Evolutionary conservation across 2,888 invertebrate species (phyloP), one percentile per base, ranked within the genome.

Genomic region (Dascillus cervinus): DNA sequence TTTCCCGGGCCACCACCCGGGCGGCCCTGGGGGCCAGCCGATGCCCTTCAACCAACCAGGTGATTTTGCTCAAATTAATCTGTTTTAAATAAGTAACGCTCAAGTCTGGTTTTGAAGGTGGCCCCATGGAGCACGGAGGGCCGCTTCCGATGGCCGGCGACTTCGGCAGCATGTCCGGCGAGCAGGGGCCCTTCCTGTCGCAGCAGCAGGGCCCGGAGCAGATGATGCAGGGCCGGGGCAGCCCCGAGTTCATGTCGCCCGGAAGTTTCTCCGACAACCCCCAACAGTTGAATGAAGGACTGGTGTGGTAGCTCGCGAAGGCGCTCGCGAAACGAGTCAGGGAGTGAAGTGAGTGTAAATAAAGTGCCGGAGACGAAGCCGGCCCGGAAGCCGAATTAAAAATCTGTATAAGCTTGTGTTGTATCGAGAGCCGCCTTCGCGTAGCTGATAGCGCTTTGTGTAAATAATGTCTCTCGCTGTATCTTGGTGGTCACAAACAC

Each of bases 21-120:
- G 77, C 46, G 74, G 72, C 42, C 84, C 84, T 27, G 79, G 79
- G 1, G 66, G 67, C 13, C 64, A 64, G 50, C 66, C 76, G 4
- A 78, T 81, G 74, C 77, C 77, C 41, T 84, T 84, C 56, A 79
- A 77, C 56, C 79, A 81, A 66, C 82, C 79, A 72, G 82, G 83
- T 83, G 70, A 67, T 13, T 27, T 23, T 13, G 3, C 22, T 29
- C 4, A 8, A 9, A 1, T 24, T 17, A 17, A 17, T 4, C 17
- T 17, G 5, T 24, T n/a, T n/a, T n/a, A n/a, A n/a, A n/a, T n/a
- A n/a, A 8, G 14, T 46, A 22, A n/a, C n/a, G n/a, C n/a, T n/a
- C n/a, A n/a, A n/a, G n/a, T 41, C 40, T 41, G 44, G 50, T 20
- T 4, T 50, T 58, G 26, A 62, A 80, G 81, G 79, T 56, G 79